These are phyloP conservation scores for Gobio gobio DNA, from an alignment of 2,113 vertebrate species.

Conservation along the genomic window DNA sequence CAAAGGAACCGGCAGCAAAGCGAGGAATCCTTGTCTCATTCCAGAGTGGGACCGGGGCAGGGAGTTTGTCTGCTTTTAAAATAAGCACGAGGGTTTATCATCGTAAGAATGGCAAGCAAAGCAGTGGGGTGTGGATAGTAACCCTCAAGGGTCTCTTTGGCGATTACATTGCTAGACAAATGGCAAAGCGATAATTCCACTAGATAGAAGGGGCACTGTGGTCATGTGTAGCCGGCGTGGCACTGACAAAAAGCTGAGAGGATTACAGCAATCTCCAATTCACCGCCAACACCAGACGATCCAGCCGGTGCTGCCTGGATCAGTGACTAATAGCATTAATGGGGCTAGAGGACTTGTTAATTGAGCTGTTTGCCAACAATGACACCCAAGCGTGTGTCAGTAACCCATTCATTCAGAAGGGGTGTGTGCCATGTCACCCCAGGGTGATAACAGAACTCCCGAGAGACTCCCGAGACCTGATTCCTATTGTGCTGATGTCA, in stretches of 20 bases:
- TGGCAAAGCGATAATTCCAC: neutral
- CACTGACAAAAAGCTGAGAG: conserved; percentile 23
- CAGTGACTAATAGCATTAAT: conserved; percentile 68
- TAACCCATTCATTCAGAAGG: conserved; percentile 8
- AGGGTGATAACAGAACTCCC: neutral
- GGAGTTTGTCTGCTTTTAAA: neutral
- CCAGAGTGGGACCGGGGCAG: conserved; percentile 37
- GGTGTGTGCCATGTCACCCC: neutral
- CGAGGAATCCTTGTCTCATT: conserved; percentile 70
- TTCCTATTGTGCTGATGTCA: conserved; percentile 1
- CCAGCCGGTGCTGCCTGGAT: neutral
- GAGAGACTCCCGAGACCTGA: neutral
- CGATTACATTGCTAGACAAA: neutral
- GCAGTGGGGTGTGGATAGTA: conserved; percentile 5
- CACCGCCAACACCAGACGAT: neutral
- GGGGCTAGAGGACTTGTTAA: conserved; percentile 74
- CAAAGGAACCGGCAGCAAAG: conserved; percentile 65
- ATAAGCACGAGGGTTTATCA: neutral
- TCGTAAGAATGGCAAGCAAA: neutral
- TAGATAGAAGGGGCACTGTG: neutral
- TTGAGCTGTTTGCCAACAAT: conserved; percentile 75
- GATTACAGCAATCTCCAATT: conserved; percentile 24
- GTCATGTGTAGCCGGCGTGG: neutral
- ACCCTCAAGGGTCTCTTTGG: neutral
- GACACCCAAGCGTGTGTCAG: conserved; percentile 27